Evolutionary conservation across 2,797 vertebrate genomes (phyloP).

Genomic region (Salarias fasciatus): DNA sequence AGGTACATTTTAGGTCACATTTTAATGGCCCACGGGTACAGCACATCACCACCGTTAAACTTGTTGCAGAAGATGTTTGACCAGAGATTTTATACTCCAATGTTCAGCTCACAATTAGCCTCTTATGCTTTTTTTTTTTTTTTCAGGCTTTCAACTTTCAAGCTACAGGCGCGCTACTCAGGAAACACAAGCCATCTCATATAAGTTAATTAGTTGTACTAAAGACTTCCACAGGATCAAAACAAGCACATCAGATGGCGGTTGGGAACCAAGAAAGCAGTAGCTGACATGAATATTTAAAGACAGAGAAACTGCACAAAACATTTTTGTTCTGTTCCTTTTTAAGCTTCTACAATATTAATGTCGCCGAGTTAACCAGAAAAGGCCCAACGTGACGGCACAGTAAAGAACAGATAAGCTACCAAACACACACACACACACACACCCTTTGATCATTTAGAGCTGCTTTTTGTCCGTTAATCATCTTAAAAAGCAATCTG

Average conservation of each 20-base stretch:
- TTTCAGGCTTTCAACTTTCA: conserved; percentile 3
- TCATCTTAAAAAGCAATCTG: conserved; percentile 5
- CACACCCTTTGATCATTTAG: conserved; percentile 4
- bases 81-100: conserved; percentile 11
- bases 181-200: conserved; percentile 54
- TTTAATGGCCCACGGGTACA: conserved; percentile 10
- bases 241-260: conserved; percentile 31
- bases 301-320: conserved; percentile 67
- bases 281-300: conserved; percentile 71
- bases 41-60: conserved; percentile 5
- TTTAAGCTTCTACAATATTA: conserved; percentile 69
- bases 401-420: conserved; percentile 5
- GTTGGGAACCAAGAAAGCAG: conserved; percentile 46
- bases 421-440: conserved; percentile 4
- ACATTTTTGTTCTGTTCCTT: conserved; percentile 72
- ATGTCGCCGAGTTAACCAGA: conserved; percentile 57
- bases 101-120: background rate
- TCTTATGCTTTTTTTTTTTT: background rate
- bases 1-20: conserved; percentile 10
- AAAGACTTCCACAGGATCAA: conserved; percentile 39
- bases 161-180: conserved; percentile 15
- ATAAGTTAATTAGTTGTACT: conserved; percentile 64
- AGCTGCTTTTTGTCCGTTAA: conserved; percentile 27
- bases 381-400: conserved; percentile 25
- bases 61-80: conserved; percentile 16